Conservation (phyloP, 30 jellyfish, hydroid and myxozoan species). For the Aurelia sp. region DNA sequence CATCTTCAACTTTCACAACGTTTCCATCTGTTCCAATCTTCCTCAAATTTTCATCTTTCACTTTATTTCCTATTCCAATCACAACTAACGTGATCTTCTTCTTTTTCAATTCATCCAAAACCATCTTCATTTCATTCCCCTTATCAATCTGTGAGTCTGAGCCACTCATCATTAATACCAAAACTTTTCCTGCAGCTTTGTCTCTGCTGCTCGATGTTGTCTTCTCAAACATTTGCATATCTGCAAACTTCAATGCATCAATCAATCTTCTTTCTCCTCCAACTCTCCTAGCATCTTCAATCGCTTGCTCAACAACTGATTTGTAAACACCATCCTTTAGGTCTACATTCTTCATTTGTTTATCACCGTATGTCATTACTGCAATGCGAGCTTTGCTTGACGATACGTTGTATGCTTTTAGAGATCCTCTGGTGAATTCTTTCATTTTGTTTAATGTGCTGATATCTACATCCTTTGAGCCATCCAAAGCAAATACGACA, state of each 20-base stretch:
- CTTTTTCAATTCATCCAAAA: constrained; percentile 10
- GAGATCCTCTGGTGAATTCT: constrained; percentile 57
- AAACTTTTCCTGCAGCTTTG: constrained; percentile 29
- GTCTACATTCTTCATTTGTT: not conserved
- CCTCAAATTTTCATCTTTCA: not conserved
- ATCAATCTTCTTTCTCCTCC: constrained; percentile 62
- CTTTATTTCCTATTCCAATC: constrained; percentile 54
- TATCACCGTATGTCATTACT: constrained; percentile 46
- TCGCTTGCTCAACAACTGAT: constrained; percentile 38
- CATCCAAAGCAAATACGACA: constrained; percentile 85
- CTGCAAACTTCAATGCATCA: constrained; percentile 26
- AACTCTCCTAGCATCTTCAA: constrained; percentile 8
- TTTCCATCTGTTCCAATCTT: not conserved
- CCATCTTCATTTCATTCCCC: not conserved
- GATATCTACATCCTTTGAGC: constrained; percentile 46
- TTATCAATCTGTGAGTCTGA: constrained; percentile 7
- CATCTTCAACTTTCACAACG: constrained; percentile 11
- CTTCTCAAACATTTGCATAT: constrained; percentile 27
- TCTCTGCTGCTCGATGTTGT: not conserved
- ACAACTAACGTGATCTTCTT: constrained; percentile 12
- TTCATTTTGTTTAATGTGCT: constrained; percentile 37
- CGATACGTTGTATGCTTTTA: constrained; percentile 54
- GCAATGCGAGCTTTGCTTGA: constrained; percentile 68
- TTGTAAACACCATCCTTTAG: constrained; percentile 34
- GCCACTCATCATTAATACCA: constrained; percentile 42